Base-by-base conservation (phyloP, 1,140 invertebrate genomes). In the Sipha flava region DNA sequence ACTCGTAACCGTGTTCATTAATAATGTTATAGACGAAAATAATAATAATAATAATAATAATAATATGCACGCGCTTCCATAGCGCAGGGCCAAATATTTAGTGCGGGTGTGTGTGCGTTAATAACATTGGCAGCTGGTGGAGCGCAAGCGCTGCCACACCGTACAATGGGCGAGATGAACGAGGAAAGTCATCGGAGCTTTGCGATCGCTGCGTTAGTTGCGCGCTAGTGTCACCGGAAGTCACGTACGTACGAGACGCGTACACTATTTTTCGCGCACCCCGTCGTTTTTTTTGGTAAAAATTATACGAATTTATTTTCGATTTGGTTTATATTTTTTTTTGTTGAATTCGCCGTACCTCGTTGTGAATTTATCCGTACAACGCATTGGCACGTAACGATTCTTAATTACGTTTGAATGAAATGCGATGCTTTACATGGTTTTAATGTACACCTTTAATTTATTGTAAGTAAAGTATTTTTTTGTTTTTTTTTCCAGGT, bases 151-250 rank as follows among this genome's bases (percentile, higher is more conserved):
- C 66, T 16, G 40, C 23, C 0, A 10, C 23, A 26, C 52, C 10
- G 23, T 29, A 47, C 66, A 18, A 37, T 18, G 64, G 40, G 64
- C 64, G 40, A 70, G 40, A 70, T 29, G 66, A 47, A 70, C 66
- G 23, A n/a, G 14, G 47, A 70, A 70, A 70, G 23, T 29, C 66
- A 45, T 70, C 40, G 66, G n/a, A 70, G 66, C 66, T 70, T 70
- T 70, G 66, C 66, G 14, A 70, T 29, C 66, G 66, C 66, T 29
- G 66, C 10, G 23, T 45, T 47, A 45, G 40, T 45, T 6, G 26
- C 23, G 66, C 66, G 43, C 66, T 70, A 47, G 66, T 70, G 66
- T 70, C 66, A 29, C 40, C 66, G 66, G 40, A 70, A 70, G 26
- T 70, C 40, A 4, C 26, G 26, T 29, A 70, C 66, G 40, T 29